These are phyloP conservation scores for Gisinianus flammeolus DNA, from an alignment of 2,888 invertebrate species.

Conservation along the genomic window DNA sequence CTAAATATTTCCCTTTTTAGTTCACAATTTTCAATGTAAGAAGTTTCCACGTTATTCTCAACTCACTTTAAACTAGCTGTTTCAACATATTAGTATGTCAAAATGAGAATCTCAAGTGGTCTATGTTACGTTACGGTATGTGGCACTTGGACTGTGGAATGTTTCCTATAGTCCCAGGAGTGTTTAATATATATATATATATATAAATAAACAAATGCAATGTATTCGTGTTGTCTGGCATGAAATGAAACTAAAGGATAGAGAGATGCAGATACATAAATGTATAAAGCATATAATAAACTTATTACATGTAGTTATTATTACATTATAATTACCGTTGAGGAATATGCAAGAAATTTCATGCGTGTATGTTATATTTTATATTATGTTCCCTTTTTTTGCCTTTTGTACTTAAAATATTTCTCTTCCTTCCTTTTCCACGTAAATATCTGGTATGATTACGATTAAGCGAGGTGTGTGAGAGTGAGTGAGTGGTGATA, in stretches of 20 bases:
- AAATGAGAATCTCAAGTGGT: neutral
- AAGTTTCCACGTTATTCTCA: conserved; percentile 1
- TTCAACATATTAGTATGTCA: no score
- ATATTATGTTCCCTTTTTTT: conserved; percentile 10
- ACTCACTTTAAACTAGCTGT: no score
- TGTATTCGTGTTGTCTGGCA: no score
- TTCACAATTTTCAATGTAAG: no score
- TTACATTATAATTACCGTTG: conserved; percentile 17
- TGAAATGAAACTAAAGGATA: neutral
- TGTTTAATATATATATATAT: no score
- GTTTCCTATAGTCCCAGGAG: no score
- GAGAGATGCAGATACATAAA: neutral
- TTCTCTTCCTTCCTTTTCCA: conserved; percentile 7
- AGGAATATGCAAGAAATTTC: neutral
- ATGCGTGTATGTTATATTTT: neutral
- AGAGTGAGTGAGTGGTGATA: neutral
- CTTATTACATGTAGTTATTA: neutral
- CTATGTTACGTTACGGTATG: neutral
- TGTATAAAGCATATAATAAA: neutral
- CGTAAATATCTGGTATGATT: neutral
- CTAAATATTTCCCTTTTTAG: conserved; percentile 5
- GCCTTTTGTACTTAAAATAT: conserved; percentile 16
- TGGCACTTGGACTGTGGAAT: conserved; percentile 4
- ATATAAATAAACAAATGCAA: no score
- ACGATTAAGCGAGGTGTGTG: conserved; percentile 6